Conservation (phyloP, 2,797 vertebrate species). For the Odontamblyopus lacepedii region DNA sequence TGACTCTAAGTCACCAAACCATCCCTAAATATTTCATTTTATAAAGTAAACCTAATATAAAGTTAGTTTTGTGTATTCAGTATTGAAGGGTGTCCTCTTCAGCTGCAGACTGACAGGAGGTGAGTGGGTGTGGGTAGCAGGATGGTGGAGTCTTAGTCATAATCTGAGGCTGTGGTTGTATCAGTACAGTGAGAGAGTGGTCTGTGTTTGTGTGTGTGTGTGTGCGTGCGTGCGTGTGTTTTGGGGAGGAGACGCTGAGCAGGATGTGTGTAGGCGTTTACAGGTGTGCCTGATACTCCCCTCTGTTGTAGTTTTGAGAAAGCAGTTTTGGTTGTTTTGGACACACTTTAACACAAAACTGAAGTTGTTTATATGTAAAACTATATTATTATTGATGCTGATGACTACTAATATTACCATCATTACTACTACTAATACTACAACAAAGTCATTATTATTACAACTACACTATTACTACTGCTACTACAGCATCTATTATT, state of each 20-base stretch:
- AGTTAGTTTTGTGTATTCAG: too few species aligned
- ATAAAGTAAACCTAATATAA: too few species aligned
- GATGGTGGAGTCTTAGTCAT: constrained; percentile 12
- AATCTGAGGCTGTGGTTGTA: constrained; percentile 18
- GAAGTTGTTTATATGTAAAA: too few species aligned
- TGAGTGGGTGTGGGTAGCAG: constrained; percentile 17
- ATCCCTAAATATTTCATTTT: too few species aligned
- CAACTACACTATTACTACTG: too few species aligned
- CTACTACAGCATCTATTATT: not conserved
- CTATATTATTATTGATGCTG: too few species aligned
- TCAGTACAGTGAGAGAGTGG: constrained; percentile 26
- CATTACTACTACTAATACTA: too few species aligned
- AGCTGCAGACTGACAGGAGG: not conserved
- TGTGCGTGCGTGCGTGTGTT: not conserved
- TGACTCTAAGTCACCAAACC: too few species aligned
- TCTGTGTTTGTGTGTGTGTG: not conserved
- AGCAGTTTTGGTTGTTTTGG: constrained; percentile 17
- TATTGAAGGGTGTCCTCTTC: not conserved
- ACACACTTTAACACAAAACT: not conserved
- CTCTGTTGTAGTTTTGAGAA: not conserved
- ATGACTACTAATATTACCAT: too few species aligned
- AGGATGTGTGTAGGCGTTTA: constrained; percentile 19
- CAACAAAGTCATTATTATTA: too few species aligned
- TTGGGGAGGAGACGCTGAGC: not conserved
- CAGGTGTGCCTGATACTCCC: constrained; percentile 29